Evolutionary conservation across 2,113 vertebrate species (phyloP).

Genomic region (Genyomyrus donnyi): DNA sequence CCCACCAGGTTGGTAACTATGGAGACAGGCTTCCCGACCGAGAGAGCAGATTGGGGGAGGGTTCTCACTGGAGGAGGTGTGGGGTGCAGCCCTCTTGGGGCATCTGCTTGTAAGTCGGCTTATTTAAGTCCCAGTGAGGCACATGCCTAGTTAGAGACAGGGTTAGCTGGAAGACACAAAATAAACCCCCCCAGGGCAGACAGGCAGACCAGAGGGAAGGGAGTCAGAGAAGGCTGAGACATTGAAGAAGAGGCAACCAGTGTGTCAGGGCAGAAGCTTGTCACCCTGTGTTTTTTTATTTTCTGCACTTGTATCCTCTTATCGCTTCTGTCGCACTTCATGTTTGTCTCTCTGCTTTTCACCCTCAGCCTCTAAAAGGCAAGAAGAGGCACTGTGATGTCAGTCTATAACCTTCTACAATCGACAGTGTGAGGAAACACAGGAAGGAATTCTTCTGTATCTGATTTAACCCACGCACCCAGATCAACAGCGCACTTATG

Average conservation of each 20-base stretch:
- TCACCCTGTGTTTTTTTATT: not conserved
- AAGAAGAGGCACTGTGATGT: not conserved
- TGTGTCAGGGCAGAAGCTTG: not conserved
- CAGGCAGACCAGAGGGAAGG: not conserved
- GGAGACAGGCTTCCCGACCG: slow-evolving; percentile 14
- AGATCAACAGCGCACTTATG: not conserved
- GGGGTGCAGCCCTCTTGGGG: slow-evolving; percentile 4
- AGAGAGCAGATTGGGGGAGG: slow-evolving; percentile 14
- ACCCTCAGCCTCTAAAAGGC: not conserved
- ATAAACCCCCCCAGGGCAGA: not conserved
- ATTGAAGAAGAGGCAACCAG: not conserved
- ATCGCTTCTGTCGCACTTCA: not conserved
- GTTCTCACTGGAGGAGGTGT: slow-evolving; percentile 12
- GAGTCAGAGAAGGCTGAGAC: not conserved
- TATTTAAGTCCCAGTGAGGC: not conserved
- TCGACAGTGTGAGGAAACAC: not conserved
- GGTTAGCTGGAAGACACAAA: not conserved
- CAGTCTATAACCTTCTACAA: not conserved
- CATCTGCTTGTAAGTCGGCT: slow-evolving; percentile 1
- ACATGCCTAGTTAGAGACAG: not conserved
- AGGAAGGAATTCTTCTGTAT: not conserved
- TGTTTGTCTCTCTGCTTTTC: not conserved
- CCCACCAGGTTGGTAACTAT: slow-evolving; percentile 14
- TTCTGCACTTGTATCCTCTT: not conserved
- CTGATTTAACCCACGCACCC: not conserved